Conservation (phyloP, 1,140 invertebrate genomes). For the Himalopsyche phryganea region DNA sequence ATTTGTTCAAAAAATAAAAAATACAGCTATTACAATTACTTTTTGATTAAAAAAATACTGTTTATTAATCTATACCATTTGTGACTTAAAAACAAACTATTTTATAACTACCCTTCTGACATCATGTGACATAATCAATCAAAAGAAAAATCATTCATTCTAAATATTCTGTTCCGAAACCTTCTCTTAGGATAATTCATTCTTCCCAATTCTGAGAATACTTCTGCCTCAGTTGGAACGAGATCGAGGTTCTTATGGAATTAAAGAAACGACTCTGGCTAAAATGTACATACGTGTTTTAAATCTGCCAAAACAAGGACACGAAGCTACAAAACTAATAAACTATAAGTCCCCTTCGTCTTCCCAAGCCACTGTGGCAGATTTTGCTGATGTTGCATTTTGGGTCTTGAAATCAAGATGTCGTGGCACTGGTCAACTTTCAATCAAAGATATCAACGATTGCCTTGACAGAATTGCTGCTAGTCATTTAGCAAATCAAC, state of each 20-base stretch:
- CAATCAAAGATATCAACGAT: conserved; percentile 63
- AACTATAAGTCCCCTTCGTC: conserved; percentile 44
- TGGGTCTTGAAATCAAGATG: conserved; percentile 65
- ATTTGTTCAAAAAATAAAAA: too few relatives aligned
- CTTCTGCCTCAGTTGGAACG: conserved; percentile 57
- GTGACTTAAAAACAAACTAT: too few relatives aligned
- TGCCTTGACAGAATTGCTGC: conserved; percentile 67
- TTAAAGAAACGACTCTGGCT: conserved; percentile 55
- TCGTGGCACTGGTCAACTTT: conserved; percentile 48
- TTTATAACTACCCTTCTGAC: too few relatives aligned
- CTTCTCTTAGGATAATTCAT: conserved; percentile 40
- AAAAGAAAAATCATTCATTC: too few relatives aligned
- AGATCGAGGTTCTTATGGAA: conserved; percentile 51
- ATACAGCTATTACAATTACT: too few relatives aligned
- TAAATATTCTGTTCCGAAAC: too few relatives aligned
- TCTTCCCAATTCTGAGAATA: conserved; percentile 58
- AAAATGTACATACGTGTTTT: conserved; percentile 58
- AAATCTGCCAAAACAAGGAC: conserved; percentile 54
- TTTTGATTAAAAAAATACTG: too few relatives aligned
- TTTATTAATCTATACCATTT: too few relatives aligned
- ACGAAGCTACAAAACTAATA: conserved; percentile 55
- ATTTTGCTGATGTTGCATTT: conserved; percentile 74
- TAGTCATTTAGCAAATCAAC: conserved; percentile 54
- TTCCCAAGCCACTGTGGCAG: conserved; percentile 36
- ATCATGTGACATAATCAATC: too few relatives aligned